Base-by-base conservation (phyloP, 2,797 vertebrate species). In the Leptoclinus maculatus region DNA sequence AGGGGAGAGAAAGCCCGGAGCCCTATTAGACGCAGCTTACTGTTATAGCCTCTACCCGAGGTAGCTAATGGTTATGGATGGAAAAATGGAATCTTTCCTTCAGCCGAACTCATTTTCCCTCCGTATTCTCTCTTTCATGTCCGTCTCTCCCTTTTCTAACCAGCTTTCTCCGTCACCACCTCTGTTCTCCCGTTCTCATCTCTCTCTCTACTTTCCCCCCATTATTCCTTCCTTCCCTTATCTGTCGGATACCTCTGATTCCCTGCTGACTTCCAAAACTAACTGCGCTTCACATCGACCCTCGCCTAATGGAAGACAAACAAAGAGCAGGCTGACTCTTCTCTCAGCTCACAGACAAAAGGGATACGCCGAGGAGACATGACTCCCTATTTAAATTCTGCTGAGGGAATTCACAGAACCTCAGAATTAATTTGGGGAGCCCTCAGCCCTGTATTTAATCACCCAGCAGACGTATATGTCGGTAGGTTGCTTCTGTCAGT, bases 241-340 rank as follows among this genome's bases (percentile, higher is more conserved):
- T 74, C 53, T 70, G 74, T 73, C 80, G 82, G 66, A 83, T 68
- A 71, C 19, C 27, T 14, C 66, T 0, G 65, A 79, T 70, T 85
- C 83, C 83, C 80, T 39, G 66, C 60, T 73, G 82, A 83, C 69
- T 84, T 19, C 70, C 59, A 75, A 81, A 85, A 81, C 72, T 49
- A 81, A 80, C 79, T 73, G 72, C n/a, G 49, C 65, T 69, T 58
- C 82, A 73, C 73, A 88, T 87, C 64, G 69, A 87, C 80, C 74
- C 39, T 14, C 5, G 32, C 39, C 57, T 87, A 83, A 89, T 84
- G 66, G 72, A 83, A 67, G 74, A 66, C 66, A 83, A 86, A 83
- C 76, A 78, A 73, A 84, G 76, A n/a, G 68, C 38, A 13, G 60
- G 34, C 70, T 66, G 53, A 74, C 59, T 77, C 66, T 43, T 36